Conservation (phyloP, 2,797 vertebrate species). For the Chiloscyllium punctatum region DNA sequence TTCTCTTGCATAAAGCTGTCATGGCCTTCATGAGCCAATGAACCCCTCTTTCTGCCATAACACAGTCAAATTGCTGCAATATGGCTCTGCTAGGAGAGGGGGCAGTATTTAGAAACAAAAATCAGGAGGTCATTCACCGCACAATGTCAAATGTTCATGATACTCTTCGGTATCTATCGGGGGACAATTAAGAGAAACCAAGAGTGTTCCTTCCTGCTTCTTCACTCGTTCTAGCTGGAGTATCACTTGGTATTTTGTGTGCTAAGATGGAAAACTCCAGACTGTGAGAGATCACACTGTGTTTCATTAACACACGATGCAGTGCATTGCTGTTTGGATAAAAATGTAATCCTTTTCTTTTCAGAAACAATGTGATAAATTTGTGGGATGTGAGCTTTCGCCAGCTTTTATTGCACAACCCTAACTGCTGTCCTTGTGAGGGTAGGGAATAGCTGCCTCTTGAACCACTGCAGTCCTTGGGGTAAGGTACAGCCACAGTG, state of each 20-base stretch:
- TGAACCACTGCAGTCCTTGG: too few species aligned
- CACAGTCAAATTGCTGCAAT: not conserved
- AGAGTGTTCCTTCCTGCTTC: not conserved
- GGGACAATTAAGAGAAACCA: not conserved
- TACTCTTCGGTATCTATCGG: not conserved
- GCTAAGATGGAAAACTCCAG: not conserved
- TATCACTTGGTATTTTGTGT: not conserved
- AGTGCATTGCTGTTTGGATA: too few species aligned
- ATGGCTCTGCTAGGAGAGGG: not conserved
- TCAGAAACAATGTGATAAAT: too few species aligned
- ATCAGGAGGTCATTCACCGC: not conserved
- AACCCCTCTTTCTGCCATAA: not conserved
- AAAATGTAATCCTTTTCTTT: not conserved
- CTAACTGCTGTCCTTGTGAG: too few species aligned
- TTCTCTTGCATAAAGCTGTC: too few species aligned
- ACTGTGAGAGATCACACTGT: not conserved
- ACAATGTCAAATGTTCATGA: not conserved
- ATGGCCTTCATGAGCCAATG: too few species aligned
- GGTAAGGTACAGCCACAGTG: too few species aligned
- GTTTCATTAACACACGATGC: not conserved
- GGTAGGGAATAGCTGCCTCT: too few species aligned
- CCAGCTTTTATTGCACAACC: too few species aligned
- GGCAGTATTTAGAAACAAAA: not conserved
- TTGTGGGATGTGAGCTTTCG: too few species aligned
- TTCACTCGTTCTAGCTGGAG: not conserved